Evolutionary conservation across 2,113 vertebrate species (phyloP).

Genomic region (Chionis minor): DNA sequence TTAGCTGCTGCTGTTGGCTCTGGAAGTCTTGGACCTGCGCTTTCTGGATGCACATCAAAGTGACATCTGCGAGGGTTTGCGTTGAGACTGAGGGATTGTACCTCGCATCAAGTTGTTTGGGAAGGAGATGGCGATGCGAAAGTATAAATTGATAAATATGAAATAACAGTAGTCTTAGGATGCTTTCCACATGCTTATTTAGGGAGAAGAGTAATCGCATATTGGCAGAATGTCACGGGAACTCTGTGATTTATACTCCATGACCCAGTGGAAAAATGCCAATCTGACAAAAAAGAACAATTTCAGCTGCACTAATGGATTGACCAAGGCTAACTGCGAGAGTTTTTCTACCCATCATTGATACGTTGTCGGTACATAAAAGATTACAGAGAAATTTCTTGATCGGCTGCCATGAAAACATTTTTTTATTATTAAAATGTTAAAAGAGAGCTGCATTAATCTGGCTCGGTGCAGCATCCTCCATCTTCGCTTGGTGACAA

Average conservation of each 20-base stretch:
- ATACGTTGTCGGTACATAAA: conserved; percentile 27
- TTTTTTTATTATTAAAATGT: not conserved
- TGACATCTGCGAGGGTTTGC: not conserved
- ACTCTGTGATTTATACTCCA: not conserved
- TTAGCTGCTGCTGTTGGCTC: not conserved
- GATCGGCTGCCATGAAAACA: conserved; percentile 47
- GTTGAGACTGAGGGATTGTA: not conserved
- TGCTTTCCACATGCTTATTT: conserved; percentile 26
- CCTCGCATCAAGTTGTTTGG: not conserved
- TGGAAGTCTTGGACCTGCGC: not conserved
- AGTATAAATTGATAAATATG: not conserved
- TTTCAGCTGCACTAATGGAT: conserved; percentile 54
- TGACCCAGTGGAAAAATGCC: conserved; percentile 39
- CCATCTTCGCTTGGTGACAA: conserved; percentile 13
- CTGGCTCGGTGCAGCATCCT: not conserved
- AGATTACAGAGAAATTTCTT: conserved; percentile 61
- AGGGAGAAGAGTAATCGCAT: not conserved
- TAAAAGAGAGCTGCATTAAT: not conserved
- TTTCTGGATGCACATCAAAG: not conserved
- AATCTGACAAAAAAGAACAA: conserved; percentile 55
- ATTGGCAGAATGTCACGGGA: not conserved
- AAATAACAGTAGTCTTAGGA: not conserved
- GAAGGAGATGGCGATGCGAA: not conserved
- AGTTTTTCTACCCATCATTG: conserved; percentile 35
- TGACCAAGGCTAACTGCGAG: conserved; percentile 42